Percentiles rank a stretch among this genome's conserved stretches.
phyloP scores from a whole-genome alignment of 1,140 invertebrate genomes.

The Drosophila sechellia region DNA sequence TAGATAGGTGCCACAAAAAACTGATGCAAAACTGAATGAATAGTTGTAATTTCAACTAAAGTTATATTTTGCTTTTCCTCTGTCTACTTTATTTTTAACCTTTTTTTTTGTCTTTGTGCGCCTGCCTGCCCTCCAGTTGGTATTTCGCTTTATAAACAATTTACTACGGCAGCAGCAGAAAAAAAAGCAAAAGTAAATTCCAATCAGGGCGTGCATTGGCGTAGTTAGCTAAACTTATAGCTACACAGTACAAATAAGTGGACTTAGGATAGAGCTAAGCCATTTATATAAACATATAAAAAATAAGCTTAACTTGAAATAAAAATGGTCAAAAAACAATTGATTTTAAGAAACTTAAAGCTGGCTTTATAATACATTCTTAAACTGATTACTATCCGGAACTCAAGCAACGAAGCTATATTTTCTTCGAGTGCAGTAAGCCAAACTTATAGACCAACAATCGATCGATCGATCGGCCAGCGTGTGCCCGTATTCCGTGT shows the following conservation, averaged over 20 bases:
- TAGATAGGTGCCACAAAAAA: conserved; percentile 17
- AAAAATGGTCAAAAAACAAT: too few species aligned
- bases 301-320: too few species aligned
- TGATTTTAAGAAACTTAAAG: too few species aligned
- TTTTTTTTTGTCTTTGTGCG: conserved; percentile 17
- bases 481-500: conserved; percentile 19
- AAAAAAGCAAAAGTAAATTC: conserved; percentile 45
- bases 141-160: conserved; percentile 47
- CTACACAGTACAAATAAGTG: neutral
- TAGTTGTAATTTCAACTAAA: conserved; percentile 39
- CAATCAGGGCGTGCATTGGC: conserved; percentile 60
- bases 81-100: conserved; percentile 30
- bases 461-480: conserved; percentile 33
- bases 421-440: neutral
- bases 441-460: conserved; percentile 29
- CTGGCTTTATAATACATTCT: too few species aligned
- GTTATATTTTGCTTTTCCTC: neutral
- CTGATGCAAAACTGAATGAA: neutral
- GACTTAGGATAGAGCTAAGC: too few species aligned
- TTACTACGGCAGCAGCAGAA: conserved; percentile 35
- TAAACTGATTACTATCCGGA: too few species aligned
- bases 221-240: conserved; percentile 32
- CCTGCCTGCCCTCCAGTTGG: conserved; percentile 29
- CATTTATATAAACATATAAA: too few species aligned
- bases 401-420: too few species aligned